Evolutionary conservation across 2,113 vertebrate species (phyloP).

Genomic region (Plectropomus leopardus): DNA sequence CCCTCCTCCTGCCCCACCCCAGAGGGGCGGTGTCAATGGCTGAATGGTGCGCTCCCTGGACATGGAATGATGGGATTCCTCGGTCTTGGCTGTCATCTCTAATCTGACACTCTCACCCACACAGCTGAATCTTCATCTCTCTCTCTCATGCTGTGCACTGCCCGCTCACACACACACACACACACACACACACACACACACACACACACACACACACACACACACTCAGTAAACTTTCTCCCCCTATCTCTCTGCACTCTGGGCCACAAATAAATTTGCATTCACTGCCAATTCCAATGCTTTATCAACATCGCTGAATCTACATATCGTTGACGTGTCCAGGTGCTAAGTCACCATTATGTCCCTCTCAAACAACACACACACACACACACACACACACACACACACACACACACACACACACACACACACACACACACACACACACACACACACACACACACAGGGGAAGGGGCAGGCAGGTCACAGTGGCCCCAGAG

Average conservation of each 20-base stretch:
- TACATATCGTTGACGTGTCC: constrained; percentile 74
- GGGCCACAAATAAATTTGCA: constrained; percentile 69
- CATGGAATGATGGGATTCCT: constrained; percentile 82
- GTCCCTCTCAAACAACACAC: constrained; percentile 34
- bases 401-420: constrained; percentile 36
- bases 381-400: too few species aligned
- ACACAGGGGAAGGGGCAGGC: constrained; percentile 23
- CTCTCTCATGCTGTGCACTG: constrained; percentile 24
- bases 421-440: constrained; percentile 34
- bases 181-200: constrained; percentile 2
- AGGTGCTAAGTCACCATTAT: constrained; percentile 83
- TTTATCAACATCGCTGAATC: constrained; percentile 77
- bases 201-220: constrained; percentile 18
- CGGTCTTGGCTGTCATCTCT: constrained; percentile 78
- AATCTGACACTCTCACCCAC: constrained; percentile 78
- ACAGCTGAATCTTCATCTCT: constrained; percentile 79
- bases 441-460: constrained; percentile 36
- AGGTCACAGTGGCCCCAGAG: constrained; percentile 76
- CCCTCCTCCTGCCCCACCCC: constrained; percentile 52
- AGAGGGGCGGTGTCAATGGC: constrained; percentile 61
- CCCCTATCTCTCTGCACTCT: background rate
- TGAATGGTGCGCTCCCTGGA: constrained; percentile 69
- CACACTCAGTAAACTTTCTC: background rate
- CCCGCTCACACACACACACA: background rate
- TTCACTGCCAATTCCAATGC: constrained; percentile 66